Evolutionary conservation across 1,140 invertebrate species (phyloP), one percentile per base, ranked within the genome.

Genomic region (Ceratina australensis): DNA sequence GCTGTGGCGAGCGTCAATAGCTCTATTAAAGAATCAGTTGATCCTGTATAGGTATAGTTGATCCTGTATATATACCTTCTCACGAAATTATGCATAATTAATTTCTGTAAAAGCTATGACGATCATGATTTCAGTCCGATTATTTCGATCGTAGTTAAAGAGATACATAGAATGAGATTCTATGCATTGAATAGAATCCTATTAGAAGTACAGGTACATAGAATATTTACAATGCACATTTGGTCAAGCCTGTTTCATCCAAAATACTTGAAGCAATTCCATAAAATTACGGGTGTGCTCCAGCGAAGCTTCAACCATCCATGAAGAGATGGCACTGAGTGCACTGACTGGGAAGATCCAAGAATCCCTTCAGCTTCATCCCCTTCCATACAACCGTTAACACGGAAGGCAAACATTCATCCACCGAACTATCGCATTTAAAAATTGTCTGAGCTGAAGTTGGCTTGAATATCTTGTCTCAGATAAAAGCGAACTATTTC

Each of bases 301-400:
- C 49, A 72, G 74, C 64, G 71, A 66, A 82, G 79, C 79, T 84
- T 82, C 83, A 5, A 57, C 66, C 68, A 63, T 67, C 33, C 50
- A 57, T 81, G 61, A 59, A 83, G 78, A 86, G 84, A 83, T 80
- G 83, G 82, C 85, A 87, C 80, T 81, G 83, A 82, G 78, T 87
- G 79, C 84, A 67, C 82, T 56, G 52, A 59, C 80, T 56, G 47
- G 22, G 59, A 54, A 63, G 59, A 76, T 22, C 42, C n/a, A 47
- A 63, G 42, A 42, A 56, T 28, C 68, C 66, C 12, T 57, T 7
- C 42, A 24, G 54, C n/a, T 18, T 24, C 73, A 77, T 61, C 74
- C 74, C 79, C 50, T 67, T 22, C 0, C 13, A 7, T 47, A 3
- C 24, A 33, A n/a, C 66, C 52, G 18, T 56, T n/a, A n/a, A 56